Percentiles rank a stretch among this genome's conserved stretches.
Evolutionary conservation across 2,113 vertebrate species (phyloP).

Genomic region (Xiphophorus couchianus): DNA sequence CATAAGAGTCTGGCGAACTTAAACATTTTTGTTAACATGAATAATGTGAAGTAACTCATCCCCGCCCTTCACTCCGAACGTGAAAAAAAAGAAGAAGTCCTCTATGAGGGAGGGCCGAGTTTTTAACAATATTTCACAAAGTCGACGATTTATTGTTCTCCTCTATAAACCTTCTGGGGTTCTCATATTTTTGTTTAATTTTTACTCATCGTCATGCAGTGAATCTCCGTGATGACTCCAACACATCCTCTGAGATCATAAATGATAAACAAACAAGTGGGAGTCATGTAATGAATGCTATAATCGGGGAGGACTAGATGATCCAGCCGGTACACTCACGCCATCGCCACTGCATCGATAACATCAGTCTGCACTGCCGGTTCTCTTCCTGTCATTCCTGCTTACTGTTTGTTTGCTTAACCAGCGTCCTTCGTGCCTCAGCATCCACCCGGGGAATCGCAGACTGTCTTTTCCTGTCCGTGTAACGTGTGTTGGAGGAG

Average conservation of each 20-base stretch:
- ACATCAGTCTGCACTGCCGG: slow-evolving; percentile 29
- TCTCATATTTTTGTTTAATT: background rate
- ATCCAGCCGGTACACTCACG: slow-evolving; percentile 22
- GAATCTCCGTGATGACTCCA: background rate
- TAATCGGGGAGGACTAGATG: slow-evolving; percentile 15
- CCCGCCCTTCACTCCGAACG: slow-evolving; percentile 30
- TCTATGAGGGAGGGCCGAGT: slow-evolving; percentile 16
- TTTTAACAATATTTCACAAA: slow-evolving; percentile 29
- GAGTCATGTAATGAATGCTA: slow-evolving; percentile 27
- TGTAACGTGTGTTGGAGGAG: slow-evolving; percentile 58
- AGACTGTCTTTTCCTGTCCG: slow-evolving; percentile 37
- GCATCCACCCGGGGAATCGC: slow-evolving; percentile 32
- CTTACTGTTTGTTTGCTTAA: slow-evolving; percentile 3
- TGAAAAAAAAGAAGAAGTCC: slow-evolving; percentile 4
- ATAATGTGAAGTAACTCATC: background rate
- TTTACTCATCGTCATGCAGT: background rate
- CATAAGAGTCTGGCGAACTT: background rate
- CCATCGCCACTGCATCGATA: slow-evolving; percentile 24
- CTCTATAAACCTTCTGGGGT: background rate
- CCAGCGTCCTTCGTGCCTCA: slow-evolving; percentile 9
- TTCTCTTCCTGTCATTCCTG: slow-evolving; percentile 31
- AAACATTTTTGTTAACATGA: background rate
- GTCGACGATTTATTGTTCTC: background rate
- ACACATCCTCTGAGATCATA: slow-evolving; percentile 19
- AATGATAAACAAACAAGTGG: slow-evolving; percentile 14